A percentile compares a stretch with the other conserved stretches of the same genome.
These are phyloP conservation scores for Lamellibrachia satsuma DNA, from an alignment of 2,888 invertebrate species.

Conservation along the genomic window DNA sequence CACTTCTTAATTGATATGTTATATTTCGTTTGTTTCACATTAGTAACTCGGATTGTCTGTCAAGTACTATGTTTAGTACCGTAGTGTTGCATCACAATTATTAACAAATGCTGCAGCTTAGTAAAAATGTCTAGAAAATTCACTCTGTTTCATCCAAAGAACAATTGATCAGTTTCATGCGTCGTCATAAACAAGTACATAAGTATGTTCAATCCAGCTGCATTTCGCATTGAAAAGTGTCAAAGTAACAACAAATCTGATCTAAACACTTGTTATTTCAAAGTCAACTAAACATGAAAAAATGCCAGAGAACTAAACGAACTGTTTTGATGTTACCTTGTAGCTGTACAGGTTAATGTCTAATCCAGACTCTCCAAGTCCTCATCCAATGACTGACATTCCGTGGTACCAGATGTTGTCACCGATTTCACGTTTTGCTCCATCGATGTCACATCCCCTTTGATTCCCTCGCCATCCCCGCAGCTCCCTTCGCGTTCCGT, in stretches of 20 bases:
- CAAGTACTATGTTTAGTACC: background rate
- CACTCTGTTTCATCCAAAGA: conserved; percentile 4
- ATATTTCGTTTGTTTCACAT: background rate
- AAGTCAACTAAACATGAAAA: background rate
- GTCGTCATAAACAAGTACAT: background rate
- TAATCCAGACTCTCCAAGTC: background rate
- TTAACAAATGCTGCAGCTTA: background rate
- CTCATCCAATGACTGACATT: background rate
- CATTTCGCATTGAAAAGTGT: background rate
- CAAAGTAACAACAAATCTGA: background rate
- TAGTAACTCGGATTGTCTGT: background rate
- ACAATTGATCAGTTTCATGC: background rate
- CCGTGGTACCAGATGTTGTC: background rate
- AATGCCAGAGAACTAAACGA: background rate
- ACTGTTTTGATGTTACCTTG: background rate
- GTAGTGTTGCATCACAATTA: no score
- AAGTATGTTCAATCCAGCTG: background rate
- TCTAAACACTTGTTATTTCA: background rate
- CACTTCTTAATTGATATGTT: background rate
- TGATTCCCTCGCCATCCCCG: background rate
- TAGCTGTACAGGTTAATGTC: no score
- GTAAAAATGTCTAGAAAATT: background rate
- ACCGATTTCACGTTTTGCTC: background rate
- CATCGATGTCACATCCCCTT: background rate
- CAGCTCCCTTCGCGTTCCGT: conserved; percentile 2